Conservation (phyloP, 2,797 vertebrate genomes). For the Pangasius mekongensis region DNA sequence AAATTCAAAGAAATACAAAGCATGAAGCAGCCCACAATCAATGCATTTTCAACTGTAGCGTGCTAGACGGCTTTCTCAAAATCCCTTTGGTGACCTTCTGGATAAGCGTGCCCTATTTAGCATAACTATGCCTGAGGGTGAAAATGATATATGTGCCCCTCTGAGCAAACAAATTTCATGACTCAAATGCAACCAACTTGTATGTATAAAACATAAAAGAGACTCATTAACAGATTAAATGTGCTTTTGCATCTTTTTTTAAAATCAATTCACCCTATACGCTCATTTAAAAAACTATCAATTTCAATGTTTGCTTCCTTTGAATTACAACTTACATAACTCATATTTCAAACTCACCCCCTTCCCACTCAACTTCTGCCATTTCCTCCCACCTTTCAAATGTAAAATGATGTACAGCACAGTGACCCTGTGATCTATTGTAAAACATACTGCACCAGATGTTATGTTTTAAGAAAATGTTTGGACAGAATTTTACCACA, state of each 20-base stretch:
- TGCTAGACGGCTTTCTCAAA: background rate
- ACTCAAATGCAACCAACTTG: background rate
- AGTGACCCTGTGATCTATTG: background rate
- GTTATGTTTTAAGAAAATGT: background rate
- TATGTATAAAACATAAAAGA: background rate
- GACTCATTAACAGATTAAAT: background rate
- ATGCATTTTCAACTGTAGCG: background rate
- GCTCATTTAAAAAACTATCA: background rate
- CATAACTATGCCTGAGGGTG: background rate
- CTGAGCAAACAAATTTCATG: background rate
- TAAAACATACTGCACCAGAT: background rate
- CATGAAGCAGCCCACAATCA: background rate
- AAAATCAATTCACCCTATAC: background rate
- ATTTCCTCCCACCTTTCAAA: slow-evolving; percentile 8
- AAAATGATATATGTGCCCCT: background rate
- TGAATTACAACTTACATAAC: slow-evolving; percentile 20
- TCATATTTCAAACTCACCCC: slow-evolving; percentile 14
- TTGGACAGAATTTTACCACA: background rate
- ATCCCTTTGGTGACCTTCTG: background rate
- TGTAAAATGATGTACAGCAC: background rate
- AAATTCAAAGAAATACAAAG: too few species aligned
- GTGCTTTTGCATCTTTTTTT: background rate
- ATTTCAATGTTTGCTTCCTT: background rate
- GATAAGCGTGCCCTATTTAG: background rate
- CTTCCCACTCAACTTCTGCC: background rate